Conservation (phyloP, 2,888 invertebrate genomes). For the Papilio elwesi region DNA sequence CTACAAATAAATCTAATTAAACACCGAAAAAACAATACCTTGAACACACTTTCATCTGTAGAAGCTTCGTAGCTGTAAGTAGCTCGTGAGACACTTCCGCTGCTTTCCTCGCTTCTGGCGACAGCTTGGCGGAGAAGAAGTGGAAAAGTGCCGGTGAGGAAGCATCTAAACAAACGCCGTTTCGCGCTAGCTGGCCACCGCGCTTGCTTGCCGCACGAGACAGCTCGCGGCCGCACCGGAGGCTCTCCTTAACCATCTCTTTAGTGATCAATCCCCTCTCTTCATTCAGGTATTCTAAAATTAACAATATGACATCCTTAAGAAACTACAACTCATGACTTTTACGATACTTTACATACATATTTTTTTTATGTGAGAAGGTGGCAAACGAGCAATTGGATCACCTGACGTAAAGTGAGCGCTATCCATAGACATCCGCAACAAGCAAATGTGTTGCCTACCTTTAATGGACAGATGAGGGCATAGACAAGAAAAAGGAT, state of each 20-base stretch:
- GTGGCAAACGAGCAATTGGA: too few relatives aligned
- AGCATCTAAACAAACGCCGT: constrained; percentile 64
- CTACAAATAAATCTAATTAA: too few relatives aligned
- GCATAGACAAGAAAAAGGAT: too few relatives aligned
- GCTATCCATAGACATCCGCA: too few relatives aligned
- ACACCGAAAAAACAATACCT: constrained; percentile 40
- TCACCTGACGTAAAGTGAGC: too few relatives aligned
- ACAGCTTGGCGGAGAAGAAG: constrained; percentile 67
- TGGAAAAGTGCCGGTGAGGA: constrained; percentile 68
- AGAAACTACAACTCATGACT: too few relatives aligned
- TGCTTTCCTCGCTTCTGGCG: constrained; percentile 64
- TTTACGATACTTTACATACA: too few relatives aligned
- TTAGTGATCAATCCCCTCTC: constrained; percentile 80
- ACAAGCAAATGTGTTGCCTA: too few relatives aligned
- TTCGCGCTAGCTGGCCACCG: constrained; percentile 66
- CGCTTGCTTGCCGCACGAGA: constrained; percentile 63
- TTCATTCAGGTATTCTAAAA: constrained; percentile 54
- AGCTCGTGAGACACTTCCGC: constrained; percentile 71
- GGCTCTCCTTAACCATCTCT: constrained; percentile 81
- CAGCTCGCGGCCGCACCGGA: constrained; percentile 68
- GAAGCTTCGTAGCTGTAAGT: constrained; percentile 70
- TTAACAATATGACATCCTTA: too few relatives aligned
- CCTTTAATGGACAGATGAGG: too few relatives aligned
- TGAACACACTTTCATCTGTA: constrained; percentile 62
- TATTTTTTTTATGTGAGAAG: too few relatives aligned